Conservation (phyloP, 2,888 invertebrate genomes). For the Charanyca ferruginea region DNA sequence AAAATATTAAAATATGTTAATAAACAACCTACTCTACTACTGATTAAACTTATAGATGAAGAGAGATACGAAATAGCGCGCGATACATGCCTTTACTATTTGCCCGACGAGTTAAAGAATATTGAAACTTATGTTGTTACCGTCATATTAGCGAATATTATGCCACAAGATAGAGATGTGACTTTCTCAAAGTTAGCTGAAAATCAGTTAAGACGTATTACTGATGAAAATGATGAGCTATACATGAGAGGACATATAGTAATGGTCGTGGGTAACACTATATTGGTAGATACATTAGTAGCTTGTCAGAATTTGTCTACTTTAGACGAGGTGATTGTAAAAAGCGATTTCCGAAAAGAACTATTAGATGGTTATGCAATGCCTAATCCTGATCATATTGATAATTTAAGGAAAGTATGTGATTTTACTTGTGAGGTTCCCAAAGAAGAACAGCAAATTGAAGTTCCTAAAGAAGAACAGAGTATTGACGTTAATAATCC, state of each 20-base stretch:
- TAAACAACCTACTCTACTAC: slow-evolving; percentile 75
- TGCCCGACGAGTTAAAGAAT: slow-evolving; percentile 88
- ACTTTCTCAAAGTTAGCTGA: slow-evolving; percentile 81
- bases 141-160: slow-evolving; percentile 80
- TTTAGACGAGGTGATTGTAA: slow-evolving; percentile 87
- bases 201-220: slow-evolving; percentile 73
- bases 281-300: slow-evolving; percentile 93
- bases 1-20: slow-evolving; percentile 79
- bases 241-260: slow-evolving; percentile 87
- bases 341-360: slow-evolving; percentile 89
- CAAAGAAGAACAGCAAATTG: slow-evolving; percentile 52
- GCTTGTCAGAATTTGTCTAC: slow-evolving; percentile 89
- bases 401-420: slow-evolving; percentile 86
- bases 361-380: slow-evolving; percentile 84
- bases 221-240: slow-evolving; percentile 77
- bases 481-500: too few relatives aligned
- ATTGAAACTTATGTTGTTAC: slow-evolving; percentile 84
- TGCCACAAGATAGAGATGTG: slow-evolving; percentile 83
- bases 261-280: slow-evolving; percentile 91
- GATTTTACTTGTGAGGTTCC: slow-evolving; percentile 71
- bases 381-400: slow-evolving; percentile 86
- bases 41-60: slow-evolving; percentile 92
- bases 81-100: slow-evolving; percentile 83
- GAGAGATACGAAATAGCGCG: slow-evolving; percentile 85
- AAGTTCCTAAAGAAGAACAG: too few relatives aligned